These are phyloP conservation scores for Hipparchia semele DNA, from an alignment of 2,888 invertebrate genomes.

Conservation along the genomic window DNA sequence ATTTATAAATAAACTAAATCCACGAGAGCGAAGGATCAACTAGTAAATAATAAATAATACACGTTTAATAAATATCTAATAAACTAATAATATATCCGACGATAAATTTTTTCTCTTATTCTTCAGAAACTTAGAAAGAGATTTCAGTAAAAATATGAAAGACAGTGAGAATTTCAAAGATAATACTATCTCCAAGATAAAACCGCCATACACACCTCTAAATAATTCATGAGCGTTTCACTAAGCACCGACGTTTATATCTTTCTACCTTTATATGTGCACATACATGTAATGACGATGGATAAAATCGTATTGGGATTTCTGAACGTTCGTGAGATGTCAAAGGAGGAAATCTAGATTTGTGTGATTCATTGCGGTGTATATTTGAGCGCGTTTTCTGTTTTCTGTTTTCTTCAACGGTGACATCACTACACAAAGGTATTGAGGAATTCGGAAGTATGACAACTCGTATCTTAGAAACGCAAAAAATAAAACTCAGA, in stretches of 20 bases:
- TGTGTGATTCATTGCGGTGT: constrained; percentile 48
- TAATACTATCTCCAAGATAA: constrained; percentile 46
- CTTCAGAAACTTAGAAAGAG: too few species aligned
- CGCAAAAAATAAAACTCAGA: neutral
- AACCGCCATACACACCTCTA: constrained; percentile 57
- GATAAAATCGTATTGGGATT: constrained; percentile 61
- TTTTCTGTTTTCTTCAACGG: constrained; percentile 14
- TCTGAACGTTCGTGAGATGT: constrained; percentile 58
- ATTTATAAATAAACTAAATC: too few species aligned
- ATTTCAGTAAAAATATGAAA: neutral
- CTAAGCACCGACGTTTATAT: constrained; percentile 48
- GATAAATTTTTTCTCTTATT: too few species aligned
- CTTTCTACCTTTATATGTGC: constrained; percentile 15
- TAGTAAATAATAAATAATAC: too few species aligned
- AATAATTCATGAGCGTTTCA: constrained; percentile 76
- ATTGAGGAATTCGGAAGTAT: constrained; percentile 26
- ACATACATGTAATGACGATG: constrained; percentile 54
- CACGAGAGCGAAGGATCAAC: too few species aligned
- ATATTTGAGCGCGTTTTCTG: constrained; percentile 39
- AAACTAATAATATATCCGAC: too few species aligned
- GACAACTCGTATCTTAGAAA: neutral
- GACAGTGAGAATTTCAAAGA: neutral
- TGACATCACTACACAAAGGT: constrained; percentile 29
- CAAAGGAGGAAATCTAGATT: constrained; percentile 63
- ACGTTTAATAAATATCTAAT: too few species aligned